Evolutionary conservation across 1,140 invertebrate genomes (phyloP).

Genomic region (Aphelenchoides fujianensis): DNA sequence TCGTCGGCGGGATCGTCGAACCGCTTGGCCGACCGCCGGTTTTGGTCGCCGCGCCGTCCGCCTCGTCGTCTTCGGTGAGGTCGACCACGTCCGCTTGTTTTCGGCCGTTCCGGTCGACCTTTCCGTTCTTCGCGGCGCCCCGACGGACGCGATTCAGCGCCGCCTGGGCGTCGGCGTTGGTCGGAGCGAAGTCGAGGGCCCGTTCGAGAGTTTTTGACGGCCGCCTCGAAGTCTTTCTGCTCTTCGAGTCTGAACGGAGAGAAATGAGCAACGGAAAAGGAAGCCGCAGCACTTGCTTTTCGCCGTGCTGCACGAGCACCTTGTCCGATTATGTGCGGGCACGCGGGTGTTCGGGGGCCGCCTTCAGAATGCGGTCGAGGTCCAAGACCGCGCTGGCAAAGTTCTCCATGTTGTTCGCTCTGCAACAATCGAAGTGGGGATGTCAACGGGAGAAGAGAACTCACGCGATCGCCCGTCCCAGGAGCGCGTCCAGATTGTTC

Average conservation of each 20-base stretch:
- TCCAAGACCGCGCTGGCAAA: constrained; percentile 9
- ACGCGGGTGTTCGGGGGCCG: constrained; percentile 1
- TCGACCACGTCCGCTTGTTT: no score
- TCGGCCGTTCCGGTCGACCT: no score
- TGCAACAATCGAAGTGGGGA: neutral
- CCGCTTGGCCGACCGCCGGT: no score
- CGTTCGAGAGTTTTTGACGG: constrained; percentile 8
- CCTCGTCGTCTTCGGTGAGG: neutral
- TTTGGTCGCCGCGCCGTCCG: neutral
- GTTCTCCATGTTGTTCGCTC: constrained; percentile 21
- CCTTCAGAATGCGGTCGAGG: constrained; percentile 5
- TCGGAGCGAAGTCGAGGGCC: neutral
- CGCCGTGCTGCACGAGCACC: constrained; percentile 14
- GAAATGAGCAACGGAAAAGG: constrained; percentile 9
- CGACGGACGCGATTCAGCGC: neutral
- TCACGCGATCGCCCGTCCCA: constrained; percentile 23
- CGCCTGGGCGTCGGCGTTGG: neutral
- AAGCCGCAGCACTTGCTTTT: neutral
- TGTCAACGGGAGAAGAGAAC: no score
- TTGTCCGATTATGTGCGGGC: neutral
- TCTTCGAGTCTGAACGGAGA: constrained; percentile 16
- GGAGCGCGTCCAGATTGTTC: neutral
- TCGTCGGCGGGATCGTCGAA: no score
- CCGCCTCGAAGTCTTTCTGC: neutral
- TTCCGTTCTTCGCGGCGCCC: neutral